Conservation (phyloP, 2,113 vertebrate species). For the Etia nguti region DNA sequence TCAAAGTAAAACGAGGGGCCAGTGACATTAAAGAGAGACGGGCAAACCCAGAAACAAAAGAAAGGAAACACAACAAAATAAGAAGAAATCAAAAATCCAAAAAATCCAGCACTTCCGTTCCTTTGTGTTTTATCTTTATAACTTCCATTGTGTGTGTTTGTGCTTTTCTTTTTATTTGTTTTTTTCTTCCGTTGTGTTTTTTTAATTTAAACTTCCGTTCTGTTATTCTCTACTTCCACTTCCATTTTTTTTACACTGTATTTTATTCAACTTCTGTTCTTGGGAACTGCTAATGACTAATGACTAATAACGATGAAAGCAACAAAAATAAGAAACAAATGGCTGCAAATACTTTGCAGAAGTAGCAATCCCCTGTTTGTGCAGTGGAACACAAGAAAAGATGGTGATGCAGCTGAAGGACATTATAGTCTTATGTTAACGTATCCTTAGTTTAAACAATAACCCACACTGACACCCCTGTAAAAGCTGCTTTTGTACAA, state of each 20-base stretch:
- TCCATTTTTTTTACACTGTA: not conserved
- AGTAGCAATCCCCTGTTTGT: not conserved
- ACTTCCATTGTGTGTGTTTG: not conserved
- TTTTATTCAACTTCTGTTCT: not conserved
- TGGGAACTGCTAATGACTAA: not conserved
- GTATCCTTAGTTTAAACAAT: accelerated
- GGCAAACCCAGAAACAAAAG: not conserved
- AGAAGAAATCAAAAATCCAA: not conserved
- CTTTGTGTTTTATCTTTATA: not conserved
- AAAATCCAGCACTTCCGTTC: not conserved
- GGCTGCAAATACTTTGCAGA: not conserved
- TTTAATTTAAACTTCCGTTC: not conserved
- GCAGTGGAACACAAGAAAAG: not conserved
- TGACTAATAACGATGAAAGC: not conserved
- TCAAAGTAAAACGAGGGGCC: not conserved
- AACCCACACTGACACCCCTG: not conserved
- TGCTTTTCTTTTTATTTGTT: not conserved
- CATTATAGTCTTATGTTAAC: not conserved
- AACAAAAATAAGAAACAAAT: not conserved
- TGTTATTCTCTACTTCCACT: not conserved
- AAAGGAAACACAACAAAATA: not conserved
- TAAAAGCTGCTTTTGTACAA: not conserved
- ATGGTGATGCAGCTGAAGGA: not conserved
- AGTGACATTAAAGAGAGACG: not conserved
- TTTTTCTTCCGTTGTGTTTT: not conserved